These are phyloP conservation scores for Furnarius figulus DNA, from an alignment of 2,113 vertebrate species.

Conservation along the genomic window DNA sequence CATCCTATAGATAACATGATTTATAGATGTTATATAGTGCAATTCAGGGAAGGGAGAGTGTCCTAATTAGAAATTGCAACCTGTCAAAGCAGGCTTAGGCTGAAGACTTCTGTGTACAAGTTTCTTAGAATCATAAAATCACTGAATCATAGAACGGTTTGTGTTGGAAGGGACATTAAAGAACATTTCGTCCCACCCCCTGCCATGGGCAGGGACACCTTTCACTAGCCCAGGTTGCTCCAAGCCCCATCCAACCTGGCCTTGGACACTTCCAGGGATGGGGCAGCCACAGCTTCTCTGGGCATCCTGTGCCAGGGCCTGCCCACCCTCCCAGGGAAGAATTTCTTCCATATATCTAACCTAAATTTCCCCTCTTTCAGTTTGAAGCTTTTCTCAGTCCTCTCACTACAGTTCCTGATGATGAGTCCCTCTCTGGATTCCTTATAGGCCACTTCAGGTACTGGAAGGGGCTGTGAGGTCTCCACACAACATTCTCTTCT, in stretches of 20 bases:
- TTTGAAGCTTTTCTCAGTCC: not conserved
- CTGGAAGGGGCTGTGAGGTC: not conserved
- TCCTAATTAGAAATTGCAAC: not conserved
- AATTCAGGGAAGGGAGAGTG: not conserved
- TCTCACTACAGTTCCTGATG: not conserved
- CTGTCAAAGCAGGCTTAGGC: not conserved
- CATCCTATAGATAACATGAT: not conserved
- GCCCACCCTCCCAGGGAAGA: not conserved
- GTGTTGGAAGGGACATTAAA: not conserved
- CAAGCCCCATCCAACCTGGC: rapidly evolving
- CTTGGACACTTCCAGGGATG: not conserved
- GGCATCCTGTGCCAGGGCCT: not conserved
- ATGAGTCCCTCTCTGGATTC: not conserved
- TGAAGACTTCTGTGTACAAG: not conserved
- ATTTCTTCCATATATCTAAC: not conserved
- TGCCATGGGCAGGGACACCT: not conserved
- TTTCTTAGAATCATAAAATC: not conserved
- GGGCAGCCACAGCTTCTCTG: not conserved
- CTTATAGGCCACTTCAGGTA: not conserved
- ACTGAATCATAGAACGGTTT: not conserved
- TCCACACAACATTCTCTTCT: not conserved
- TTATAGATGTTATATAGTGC: not conserved
- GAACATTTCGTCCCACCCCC: rapidly evolving
- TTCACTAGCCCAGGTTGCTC: not conserved
- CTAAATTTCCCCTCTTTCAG: not conserved